phyloP scores from a whole-genome alignment of 2,113 vertebrate species.

The Heloderma charlesbogerti region DNA sequence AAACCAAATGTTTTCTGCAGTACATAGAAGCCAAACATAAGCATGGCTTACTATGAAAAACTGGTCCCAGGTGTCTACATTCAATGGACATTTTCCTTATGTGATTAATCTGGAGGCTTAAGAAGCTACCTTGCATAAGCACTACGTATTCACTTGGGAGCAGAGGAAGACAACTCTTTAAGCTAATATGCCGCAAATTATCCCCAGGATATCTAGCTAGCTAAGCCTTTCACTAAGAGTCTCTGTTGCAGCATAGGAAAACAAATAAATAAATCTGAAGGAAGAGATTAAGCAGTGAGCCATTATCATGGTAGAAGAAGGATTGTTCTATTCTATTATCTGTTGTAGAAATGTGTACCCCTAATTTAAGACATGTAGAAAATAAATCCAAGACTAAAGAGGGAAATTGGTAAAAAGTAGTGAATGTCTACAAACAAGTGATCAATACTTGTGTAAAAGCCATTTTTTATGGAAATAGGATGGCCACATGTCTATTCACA shows the following conservation, averaged over 20 bases:
- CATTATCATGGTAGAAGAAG: neutral
- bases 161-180: neutral
- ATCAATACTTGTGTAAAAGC: neutral
- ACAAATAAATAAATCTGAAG: constrained; percentile 10
- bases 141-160: neutral
- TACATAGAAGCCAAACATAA: neutral
- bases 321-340: neutral
- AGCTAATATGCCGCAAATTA: constrained; percentile 10
- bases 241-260: neutral
- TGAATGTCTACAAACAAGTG: neutral
- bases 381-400: constrained; percentile 7
- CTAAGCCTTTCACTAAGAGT: neutral
- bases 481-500: neutral
- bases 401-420: neutral
- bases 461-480: neutral
- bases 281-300: neutral
- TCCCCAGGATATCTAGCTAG: neutral
- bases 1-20: neutral
- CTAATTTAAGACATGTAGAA: neutral
- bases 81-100: neutral
- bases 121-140: neutral
- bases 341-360: neutral
- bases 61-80: neutral
- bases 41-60: neutral
- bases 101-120: neutral